Evolutionary conservation across 2,888 invertebrate genomes (phyloP).

Genomic region (Exocentrus adspersus): DNA sequence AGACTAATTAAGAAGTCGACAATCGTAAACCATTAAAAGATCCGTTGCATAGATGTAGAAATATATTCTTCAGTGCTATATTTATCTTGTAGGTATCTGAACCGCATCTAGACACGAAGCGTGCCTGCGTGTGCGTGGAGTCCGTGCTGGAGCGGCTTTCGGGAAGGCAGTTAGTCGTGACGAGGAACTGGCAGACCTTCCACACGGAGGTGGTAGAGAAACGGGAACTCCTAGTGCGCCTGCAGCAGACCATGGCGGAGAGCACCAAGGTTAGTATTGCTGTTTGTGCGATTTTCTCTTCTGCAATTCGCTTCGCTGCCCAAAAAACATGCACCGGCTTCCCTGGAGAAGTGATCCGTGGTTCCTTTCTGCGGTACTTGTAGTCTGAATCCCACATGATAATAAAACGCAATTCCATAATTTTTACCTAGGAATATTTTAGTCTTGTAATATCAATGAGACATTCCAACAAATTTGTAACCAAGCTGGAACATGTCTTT

Average conservation of each 20-base stretch:
- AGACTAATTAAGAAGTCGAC: constrained; percentile 11
- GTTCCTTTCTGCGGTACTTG: no score
- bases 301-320: neutral
- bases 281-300: neutral
- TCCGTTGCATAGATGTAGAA: constrained; percentile 25
- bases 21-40: constrained; percentile 23
- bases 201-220: constrained; percentile 72
- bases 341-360: no score
- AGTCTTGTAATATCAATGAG: no score
- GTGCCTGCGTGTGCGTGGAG: constrained; percentile 74
- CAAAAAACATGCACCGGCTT: neutral
- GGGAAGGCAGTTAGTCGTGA: constrained; percentile 72
- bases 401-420: no score
- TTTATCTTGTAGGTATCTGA: constrained; percentile 63
- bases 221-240: constrained; percentile 64
- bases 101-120: constrained; percentile 74
- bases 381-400: no score
- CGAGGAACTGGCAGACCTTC: constrained; percentile 78
- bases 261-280: constrained; percentile 70
- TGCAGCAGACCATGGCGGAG: constrained; percentile 70
- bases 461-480: no score
- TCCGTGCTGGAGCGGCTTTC: constrained; percentile 75
- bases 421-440: no score
- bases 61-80: constrained; percentile 38
- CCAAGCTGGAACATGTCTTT: no score